Base-by-base conservation (phyloP, 2,888 invertebrate species). In the Allacma fusca region DNA sequence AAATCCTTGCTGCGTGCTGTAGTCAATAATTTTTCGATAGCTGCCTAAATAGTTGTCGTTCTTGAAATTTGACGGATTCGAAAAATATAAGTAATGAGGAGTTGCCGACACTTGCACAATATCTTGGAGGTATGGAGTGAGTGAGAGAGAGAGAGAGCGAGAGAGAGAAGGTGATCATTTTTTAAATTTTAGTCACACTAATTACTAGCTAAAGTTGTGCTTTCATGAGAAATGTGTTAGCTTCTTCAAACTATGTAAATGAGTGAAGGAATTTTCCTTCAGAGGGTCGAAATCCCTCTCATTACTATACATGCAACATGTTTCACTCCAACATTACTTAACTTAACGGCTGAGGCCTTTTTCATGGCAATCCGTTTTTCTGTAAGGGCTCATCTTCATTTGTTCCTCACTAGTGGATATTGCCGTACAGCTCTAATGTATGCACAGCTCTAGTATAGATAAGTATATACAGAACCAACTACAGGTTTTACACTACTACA, bases 21-120 rank as follows among this genome's bases (percentile, higher is more conserved):
- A 50, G 50, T 16, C 50, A 50, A 50, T 50, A 50, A 50, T 50
- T 50, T 50, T 50, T 50, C 50, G 16, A 50, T 50, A 50, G 50
- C 50, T n/a, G 50, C 9, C 50, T 16, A 13, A 50, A 50, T 50
- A 50, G 50, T 50, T 50, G 50, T 50, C 50, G 50, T 50, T 50
- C 50, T 50, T 50, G 50, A 50, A 50, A 50, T 50, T 50, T 50
- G 50, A 50, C 50, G 50, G 50, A 50, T 50, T 50, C 2, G 50
- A 50, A n/a, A 50, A 50, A 50, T 50, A 50, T 19, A 50, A n/a
- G 50, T n/a, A 50, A 50, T 50, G 50, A 50, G n/a, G 1, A n/a
- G 19, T 50, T 50, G 50, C 50, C 50, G 50, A n/a, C 50, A 50
- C 50, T 50, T 50, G 16, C 50, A 19, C n/a, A 50, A 13, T 19